Conservation (phyloP, 2,888 invertebrate genomes). For the Barypeithes pellucidus region DNA sequence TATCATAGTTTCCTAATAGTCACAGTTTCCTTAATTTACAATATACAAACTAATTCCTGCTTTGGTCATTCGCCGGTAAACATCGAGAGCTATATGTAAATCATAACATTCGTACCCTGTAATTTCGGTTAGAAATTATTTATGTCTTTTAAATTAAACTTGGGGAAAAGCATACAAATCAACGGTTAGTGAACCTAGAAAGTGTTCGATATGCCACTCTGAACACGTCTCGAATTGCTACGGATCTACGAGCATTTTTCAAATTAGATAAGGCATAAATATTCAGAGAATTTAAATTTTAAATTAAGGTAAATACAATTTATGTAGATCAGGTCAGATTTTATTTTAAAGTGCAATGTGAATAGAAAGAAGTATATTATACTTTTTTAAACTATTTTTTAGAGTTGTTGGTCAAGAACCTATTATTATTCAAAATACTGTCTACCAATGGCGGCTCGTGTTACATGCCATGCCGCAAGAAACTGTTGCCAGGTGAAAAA, state of each 20-base stretch:
- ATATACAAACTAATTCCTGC: neutral
- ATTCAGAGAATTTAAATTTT: constrained; percentile 3
- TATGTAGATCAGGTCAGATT: neutral
- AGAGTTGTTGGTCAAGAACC: no score
- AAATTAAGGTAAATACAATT: neutral
- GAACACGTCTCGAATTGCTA: constrained; percentile 18
- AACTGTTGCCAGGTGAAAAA: no score
- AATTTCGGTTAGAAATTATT: constrained; percentile 27
- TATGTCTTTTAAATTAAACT: constrained; percentile 36
- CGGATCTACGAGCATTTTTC: neutral
- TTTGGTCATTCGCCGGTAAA: constrained; percentile 15
- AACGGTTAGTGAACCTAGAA: constrained; percentile 21
- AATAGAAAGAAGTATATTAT: no score
- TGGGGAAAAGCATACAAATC: constrained; percentile 33
- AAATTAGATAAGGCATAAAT: neutral
- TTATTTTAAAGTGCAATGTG: neutral
- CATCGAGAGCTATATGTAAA: no score
- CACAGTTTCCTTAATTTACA: no score
- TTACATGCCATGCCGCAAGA: no score
- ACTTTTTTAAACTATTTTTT: no score
- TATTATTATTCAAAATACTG: no score
- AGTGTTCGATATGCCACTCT: constrained; percentile 31
- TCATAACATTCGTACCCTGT: neutral
- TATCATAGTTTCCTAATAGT: no score
- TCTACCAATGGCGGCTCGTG: no score